A percentile compares a stretch with the other conserved stretches of the same genome.
These are phyloP conservation scores for Pyrrhia umbra DNA, from an alignment of 2,888 invertebrate genomes.

Conservation along the genomic window DNA sequence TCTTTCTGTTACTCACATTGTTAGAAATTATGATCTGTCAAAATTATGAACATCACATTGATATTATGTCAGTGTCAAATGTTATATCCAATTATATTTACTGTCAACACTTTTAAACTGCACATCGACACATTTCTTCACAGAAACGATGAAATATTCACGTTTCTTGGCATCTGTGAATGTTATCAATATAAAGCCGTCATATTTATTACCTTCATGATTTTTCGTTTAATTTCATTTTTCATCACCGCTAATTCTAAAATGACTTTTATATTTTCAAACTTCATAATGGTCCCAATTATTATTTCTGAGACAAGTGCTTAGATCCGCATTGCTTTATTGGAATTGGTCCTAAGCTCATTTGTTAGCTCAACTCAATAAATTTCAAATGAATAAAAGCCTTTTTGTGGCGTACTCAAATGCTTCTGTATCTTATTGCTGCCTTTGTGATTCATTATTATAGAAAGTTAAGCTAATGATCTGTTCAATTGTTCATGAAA, in stretches of 20 bases:
- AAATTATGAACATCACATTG: constrained; percentile 31
- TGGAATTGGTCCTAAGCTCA: not conserved
- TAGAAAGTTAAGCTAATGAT: no score
- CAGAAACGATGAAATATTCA: constrained; percentile 63
- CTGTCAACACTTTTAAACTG: constrained; percentile 55
- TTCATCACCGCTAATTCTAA: not conserved
- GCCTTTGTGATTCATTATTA: no score
- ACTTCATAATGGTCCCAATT: not conserved
- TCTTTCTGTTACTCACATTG: not conserved
- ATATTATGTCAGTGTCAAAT: constrained; percentile 43
- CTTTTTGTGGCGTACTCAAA: no score
- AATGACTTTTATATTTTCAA: not conserved
- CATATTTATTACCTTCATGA: constrained; percentile 13
- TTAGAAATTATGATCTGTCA: constrained; percentile 1
- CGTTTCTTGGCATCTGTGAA: constrained; percentile 52
- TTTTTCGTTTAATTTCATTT: constrained; percentile 13
- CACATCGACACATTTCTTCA: constrained; percentile 52
- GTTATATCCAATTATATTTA: constrained; percentile 49
- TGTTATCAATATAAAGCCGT: constrained; percentile 30
- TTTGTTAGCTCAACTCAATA: not conserved
- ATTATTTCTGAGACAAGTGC: not conserved
- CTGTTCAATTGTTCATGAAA: no score
- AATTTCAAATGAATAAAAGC: no score
- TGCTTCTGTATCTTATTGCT: not conserved
- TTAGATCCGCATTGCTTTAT: not conserved